A percentile compares a stretch with the other conserved stretches of the same genome.
These are phyloP conservation scores for Sycophaga agraensis DNA, from an alignment of 1,140 invertebrate species.

Conservation along the genomic window DNA sequence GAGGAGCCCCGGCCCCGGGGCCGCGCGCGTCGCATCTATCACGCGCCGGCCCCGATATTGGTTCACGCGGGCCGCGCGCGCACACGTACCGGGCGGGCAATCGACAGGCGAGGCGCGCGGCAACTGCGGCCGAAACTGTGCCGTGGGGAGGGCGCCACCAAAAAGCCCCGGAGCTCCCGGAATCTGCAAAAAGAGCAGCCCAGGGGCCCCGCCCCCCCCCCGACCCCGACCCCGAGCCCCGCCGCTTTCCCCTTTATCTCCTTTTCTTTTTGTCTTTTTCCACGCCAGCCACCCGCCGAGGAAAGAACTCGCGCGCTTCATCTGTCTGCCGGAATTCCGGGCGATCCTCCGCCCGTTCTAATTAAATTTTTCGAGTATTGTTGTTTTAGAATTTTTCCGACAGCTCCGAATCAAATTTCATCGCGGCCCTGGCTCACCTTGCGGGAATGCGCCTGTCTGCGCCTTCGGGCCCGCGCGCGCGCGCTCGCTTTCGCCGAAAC, in stretches of 20 bases:
- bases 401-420: neutral
- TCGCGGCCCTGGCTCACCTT: neutral
- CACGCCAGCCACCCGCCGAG: too few species aligned
- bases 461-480: too few species aligned
- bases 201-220: too few species aligned
- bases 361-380: conserved; percentile 13
- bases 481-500: too few species aligned
- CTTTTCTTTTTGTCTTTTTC: too few species aligned
- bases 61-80: neutral
- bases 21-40: conserved; percentile 16
- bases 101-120: neutral
- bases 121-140: conserved; percentile 9
- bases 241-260: too few species aligned
- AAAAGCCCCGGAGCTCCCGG: neutral
- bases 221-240: too few species aligned
- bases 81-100: neutral
- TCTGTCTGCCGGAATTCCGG: conserved; percentile 1
- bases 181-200: neutral
- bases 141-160: conserved; percentile 13
- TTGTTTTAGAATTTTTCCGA: conserved; percentile 9
- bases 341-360: neutral
- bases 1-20: too few species aligned
- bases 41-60: conserved; percentile 4
- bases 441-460: neutral
- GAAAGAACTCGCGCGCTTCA: neutral